Percentiles rank a stretch among this genome's conserved stretches.
Conservation (phyloP, 2,113 vertebrate genomes). For the Burhinus bistriatus region DNA sequence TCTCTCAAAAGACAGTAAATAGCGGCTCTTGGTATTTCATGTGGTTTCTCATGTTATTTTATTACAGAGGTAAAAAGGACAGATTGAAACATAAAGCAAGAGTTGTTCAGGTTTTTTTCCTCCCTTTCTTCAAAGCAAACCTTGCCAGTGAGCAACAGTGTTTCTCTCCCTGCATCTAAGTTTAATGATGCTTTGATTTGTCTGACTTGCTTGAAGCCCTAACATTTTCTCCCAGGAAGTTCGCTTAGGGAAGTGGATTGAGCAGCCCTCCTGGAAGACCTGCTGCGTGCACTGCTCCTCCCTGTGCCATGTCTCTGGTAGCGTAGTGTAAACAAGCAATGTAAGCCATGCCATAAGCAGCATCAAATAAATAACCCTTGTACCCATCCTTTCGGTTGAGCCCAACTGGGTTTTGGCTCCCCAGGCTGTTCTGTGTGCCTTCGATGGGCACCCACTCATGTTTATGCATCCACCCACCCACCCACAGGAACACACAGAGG, state of each 20-base stretch:
- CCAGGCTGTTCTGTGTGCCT: background rate
- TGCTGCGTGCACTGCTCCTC: background rate
- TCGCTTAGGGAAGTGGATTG: background rate
- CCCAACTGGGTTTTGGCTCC: background rate
- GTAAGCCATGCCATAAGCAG: background rate
- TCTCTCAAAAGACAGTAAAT: background rate
- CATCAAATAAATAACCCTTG: background rate
- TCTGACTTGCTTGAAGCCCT: background rate
- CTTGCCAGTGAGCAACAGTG: background rate
- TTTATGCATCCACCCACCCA: no score
- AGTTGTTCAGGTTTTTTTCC: background rate
- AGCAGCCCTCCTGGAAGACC: background rate
- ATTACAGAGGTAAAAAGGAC: background rate
- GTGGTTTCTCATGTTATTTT: background rate
- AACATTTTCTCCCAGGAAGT: background rate
- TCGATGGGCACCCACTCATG: no score
- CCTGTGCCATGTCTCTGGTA: background rate
- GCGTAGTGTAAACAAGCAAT: background rate
- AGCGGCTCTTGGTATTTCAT: background rate
- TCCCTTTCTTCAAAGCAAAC: background rate
- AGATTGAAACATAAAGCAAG: background rate
- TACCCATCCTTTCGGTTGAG: background rate
- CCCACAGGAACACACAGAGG: no score
- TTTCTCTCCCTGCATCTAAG: background rate
- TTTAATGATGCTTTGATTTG: background rate